phyloP scores from a whole-genome alignment of 2,797 vertebrate genomes.

The Philypnodon macrostomus region DNA sequence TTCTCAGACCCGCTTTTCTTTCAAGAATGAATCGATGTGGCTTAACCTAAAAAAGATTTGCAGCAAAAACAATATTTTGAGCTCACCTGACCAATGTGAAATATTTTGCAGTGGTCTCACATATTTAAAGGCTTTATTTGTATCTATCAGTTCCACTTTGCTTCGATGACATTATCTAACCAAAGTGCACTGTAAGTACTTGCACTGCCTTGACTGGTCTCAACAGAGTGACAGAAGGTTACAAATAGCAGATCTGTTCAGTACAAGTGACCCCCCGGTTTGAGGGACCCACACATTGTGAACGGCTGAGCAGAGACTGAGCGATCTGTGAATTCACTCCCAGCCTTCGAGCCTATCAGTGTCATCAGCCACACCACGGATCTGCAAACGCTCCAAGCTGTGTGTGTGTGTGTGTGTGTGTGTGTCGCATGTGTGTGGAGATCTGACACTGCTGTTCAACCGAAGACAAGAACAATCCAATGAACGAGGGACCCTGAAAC shows the following conservation, averaged over 20 bases:
- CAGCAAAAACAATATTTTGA: no score
- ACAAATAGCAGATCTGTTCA: constrained; percentile 25
- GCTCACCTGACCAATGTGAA: no score
- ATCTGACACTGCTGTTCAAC: constrained; percentile 67
- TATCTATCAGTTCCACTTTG: no score
- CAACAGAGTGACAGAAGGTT: constrained; percentile 25
- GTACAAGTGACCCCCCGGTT: constrained; percentile 20
- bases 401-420: not conserved
- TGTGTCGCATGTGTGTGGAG: constrained; percentile 10
- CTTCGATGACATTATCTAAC: not conserved
- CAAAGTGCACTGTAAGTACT: not conserved
- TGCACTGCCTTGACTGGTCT: constrained; percentile 7
- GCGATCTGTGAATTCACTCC: constrained; percentile 41
- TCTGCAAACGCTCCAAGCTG: constrained; percentile 27
- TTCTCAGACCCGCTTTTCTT: no score
- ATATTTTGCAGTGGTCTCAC: no score
- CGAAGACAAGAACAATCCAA: constrained; percentile 44
- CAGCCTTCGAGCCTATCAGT: constrained; percentile 40
- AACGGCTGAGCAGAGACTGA: constrained; percentile 19
- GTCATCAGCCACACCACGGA: constrained; percentile 43
- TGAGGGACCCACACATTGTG: constrained; percentile 27
- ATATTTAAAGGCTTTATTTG: no score
- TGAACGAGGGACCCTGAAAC: constrained; percentile 31
- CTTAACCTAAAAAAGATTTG: no score
- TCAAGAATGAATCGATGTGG: no score